Evolutionary conservation across 2,113 vertebrate species (phyloP), one percentile per base, ranked within the genome.

Genomic region (Macquaria australasica): DNA sequence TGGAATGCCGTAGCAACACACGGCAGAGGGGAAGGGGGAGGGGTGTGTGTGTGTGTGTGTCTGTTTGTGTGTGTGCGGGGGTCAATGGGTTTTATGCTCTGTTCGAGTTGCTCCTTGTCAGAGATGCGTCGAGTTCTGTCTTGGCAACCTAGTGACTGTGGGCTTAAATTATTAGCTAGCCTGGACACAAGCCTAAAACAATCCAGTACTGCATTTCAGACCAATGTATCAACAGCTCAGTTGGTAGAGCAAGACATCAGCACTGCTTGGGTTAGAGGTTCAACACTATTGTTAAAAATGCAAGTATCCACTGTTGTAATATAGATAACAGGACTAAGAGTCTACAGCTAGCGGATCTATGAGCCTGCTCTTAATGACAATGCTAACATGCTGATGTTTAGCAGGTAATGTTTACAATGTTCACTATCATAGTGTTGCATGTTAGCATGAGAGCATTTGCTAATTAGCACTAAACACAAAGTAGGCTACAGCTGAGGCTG

Each of bases 1-100:
- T 89, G 90, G 92, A 93, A 92, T 89, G 87, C 87, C 83, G 84
- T 88, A 89, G 93, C 91, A 93, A 93, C 92, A 82, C 50, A 20
- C 69, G 21, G 73, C 69, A 43, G 39, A 77, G 77, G 83, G 71
- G 74, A 84, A 88, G 85, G 77, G 84, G 90, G 88, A 84, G 76
- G 86, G 70, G 76, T 72, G 41, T 70, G 59, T 37, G 31, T 53
- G 55, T 51, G 55, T 43, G 77, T 53, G 23, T 51, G 59, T 79
- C 23, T 45, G 64, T 73, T 8, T 53, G 43, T 39, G 82, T n/a
- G 55, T 69, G 62, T 56, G 79, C 1, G 12, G 82, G 79, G 92
- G 87, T 93, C 92, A 92, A 25, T 71, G 92, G 82, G 89, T 94
- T 95, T 90, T 69, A 71, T 85, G 28, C 83, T 82, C 48, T 58